Evolutionary conservation across 2,888 invertebrate genomes (phyloP).

Genomic region (Allacma fusca): DNA sequence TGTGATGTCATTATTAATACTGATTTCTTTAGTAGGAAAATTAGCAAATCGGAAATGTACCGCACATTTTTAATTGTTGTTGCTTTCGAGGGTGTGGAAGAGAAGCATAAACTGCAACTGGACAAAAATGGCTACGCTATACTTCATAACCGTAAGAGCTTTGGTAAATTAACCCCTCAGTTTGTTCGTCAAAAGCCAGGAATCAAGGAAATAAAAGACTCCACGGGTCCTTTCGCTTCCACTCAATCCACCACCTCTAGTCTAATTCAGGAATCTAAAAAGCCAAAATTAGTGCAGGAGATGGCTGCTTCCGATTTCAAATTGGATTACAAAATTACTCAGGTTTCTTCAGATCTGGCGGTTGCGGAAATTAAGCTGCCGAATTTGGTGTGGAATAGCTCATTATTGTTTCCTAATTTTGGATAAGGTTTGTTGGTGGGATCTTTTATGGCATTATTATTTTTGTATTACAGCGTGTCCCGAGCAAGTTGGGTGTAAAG

Average conservation of each 20-base stretch:
- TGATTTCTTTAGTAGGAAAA: slow-evolving; percentile 63
- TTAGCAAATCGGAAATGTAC: slow-evolving; percentile 64
- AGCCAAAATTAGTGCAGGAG: slow-evolving; percentile 41
- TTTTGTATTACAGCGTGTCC: slow-evolving; percentile 46
- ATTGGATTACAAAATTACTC: slow-evolving; percentile 53
- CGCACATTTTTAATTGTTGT: slow-evolving; percentile 65
- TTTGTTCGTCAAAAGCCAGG: slow-evolving; percentile 55
- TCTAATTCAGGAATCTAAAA: slow-evolving; percentile 32
- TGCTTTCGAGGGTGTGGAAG: slow-evolving; percentile 66
- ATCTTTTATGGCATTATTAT: not conserved
- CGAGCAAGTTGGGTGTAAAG: slow-evolving; percentile 52
- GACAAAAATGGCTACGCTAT: slow-evolving; percentile 62
- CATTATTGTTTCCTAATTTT: not conserved
- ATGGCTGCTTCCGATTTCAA: slow-evolving; percentile 37
- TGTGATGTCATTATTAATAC: slow-evolving; percentile 66
- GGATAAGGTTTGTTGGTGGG: too few species aligned
- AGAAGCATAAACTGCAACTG: slow-evolving; percentile 64
- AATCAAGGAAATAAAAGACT: slow-evolving; percentile 53
- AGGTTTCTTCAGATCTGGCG: slow-evolving; percentile 46
- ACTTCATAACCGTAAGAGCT: slow-evolving; percentile 52
- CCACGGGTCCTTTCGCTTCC: slow-evolving; percentile 37
- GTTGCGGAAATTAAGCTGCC: slow-evolving; percentile 57
- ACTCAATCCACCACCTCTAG: slow-evolving; percentile 39
- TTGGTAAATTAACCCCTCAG: slow-evolving; percentile 59
- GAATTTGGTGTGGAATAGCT: slow-evolving; percentile 51